Base-by-base conservation (phyloP, 2,113 vertebrate species). In the Pangasianodon hypophthalmus region DNA sequence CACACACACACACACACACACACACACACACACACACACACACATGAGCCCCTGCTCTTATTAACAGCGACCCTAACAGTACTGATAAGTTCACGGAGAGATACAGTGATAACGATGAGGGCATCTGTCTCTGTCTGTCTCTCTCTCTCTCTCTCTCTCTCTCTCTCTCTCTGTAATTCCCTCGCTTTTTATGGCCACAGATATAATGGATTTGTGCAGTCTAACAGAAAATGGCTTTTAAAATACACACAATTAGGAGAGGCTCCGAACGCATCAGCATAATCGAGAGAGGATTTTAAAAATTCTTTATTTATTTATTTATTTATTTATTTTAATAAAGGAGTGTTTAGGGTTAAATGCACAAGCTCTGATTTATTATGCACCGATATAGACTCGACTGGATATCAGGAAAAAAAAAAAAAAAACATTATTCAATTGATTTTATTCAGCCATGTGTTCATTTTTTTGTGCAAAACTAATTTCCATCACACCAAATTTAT, bases 151-250 rank as follows among this genome's bases (percentile, higher is more conserved):
- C 97, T 98, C 97, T 97, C 96, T 97, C 97, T 96, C 95, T 95
- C 94, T 96, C 88, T 88, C 84, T 91, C 94, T 95, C 92, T 95
- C 96, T 97, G 98, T 98, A 98, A 99, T 99, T 97, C 97, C 96
- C 96, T 97, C 97, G 96, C 96, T 97, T 97, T 97, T 96, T 96
- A 96, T 93, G 97, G 96, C 96, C 94, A 94, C 96, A 96, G 92
- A 96, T 96, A 94, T 98, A 99, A 99, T 99, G 98, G 97, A 98
- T 98, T 99, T 98, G 98, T 98, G 98, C 98, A 98, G 97, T 98
- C 97, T 99, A 98, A 99, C 97, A 99, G 98, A 99, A 99, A 99
- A 99, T 98, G 97, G 97, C 97, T 99, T 99, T 98, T 97, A 96
- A 96, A 96, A 96, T 96, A 97, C 95, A 96, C 95, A 97, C 97